Evolutionary conservation across 2,888 invertebrate genomes (phyloP).

Genomic region (Minunthozetes semirufus): DNA sequence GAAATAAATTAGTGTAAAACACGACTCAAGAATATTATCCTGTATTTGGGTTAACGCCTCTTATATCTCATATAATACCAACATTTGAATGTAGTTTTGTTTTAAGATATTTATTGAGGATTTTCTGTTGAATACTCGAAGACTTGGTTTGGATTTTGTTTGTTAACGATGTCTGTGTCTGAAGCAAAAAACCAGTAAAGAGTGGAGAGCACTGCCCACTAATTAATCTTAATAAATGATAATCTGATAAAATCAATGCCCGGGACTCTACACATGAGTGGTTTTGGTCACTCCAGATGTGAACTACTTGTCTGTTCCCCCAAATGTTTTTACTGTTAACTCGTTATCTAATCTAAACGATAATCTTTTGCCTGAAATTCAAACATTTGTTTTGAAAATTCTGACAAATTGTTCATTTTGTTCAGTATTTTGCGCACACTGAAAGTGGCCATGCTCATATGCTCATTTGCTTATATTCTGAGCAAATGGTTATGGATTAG

Average conservation of each 20-base stretch:
- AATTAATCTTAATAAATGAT: slow-evolving; percentile 30
- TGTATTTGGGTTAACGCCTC: slow-evolving; percentile 11
- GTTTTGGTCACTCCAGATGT: not conserved
- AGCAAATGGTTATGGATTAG: no score
- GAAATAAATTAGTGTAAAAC: slow-evolving; percentile 18
- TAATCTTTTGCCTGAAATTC: not conserved
- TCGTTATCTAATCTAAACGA: not conserved
- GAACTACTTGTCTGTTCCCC: not conserved
- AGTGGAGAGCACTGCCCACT: not conserved
- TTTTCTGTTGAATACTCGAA: no score
- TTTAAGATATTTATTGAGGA: no score
- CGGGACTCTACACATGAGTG: not conserved
- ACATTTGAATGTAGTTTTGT: not conserved
- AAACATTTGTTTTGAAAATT: not conserved
- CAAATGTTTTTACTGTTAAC: not conserved
- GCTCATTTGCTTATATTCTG: no score
- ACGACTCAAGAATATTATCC: slow-evolving; percentile 1
- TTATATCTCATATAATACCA: not conserved
- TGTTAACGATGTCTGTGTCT: not conserved
- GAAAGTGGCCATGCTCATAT: not conserved
- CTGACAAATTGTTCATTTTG: not conserved
- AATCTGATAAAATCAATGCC: slow-evolving; percentile 1
- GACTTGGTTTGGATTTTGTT: no score
- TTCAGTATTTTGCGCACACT: not conserved
- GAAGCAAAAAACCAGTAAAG: not conserved